Conservation (phyloP, 2,797 vertebrate genomes). For the Gila robusta region DNA sequence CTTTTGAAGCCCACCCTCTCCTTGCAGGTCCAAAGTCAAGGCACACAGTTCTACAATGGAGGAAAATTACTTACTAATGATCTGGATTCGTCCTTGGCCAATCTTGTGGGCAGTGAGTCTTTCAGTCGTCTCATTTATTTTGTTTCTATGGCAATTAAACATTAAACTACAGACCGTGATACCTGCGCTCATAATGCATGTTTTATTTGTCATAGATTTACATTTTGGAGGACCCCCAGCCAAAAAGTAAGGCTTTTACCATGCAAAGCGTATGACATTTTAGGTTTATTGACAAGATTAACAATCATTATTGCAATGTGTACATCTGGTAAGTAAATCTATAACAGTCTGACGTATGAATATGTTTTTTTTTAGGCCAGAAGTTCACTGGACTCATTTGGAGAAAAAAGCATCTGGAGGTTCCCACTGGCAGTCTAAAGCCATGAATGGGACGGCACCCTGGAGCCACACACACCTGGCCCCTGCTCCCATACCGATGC, state of each 20-base stretch:
- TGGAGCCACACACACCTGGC: conserved; percentile 81
- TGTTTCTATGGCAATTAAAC: neutral
- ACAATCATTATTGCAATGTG: neutral
- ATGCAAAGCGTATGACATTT: neutral
- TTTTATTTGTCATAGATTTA: conserved; percentile 79
- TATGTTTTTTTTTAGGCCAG: conserved; percentile 76
- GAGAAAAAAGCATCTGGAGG: conserved; percentile 83
- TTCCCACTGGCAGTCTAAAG: conserved; percentile 83
- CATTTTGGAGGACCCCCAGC: conserved; percentile 87
- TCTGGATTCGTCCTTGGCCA: conserved; percentile 89
- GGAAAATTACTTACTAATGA: conserved; percentile 85
- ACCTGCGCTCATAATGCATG: neutral
- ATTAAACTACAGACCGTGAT: neutral
- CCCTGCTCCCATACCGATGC: conserved; percentile 62
- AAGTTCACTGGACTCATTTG: conserved; percentile 84
- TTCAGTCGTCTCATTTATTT: neutral
- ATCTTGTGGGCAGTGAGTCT: conserved; percentile 89
- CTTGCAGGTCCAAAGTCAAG: conserved; percentile 80
- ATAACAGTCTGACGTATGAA: neutral
- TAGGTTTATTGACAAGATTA: neutral
- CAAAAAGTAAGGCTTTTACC: conserved; percentile 86
- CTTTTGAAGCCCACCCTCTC: conserved; percentile 83
- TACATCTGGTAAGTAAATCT: neutral
- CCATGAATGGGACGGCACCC: conserved; percentile 81
- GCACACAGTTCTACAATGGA: conserved; percentile 76